These are phyloP conservation scores for Campopleginae sp. DNA, from an alignment of 2,888 invertebrate genomes.

Conservation along the genomic window DNA sequence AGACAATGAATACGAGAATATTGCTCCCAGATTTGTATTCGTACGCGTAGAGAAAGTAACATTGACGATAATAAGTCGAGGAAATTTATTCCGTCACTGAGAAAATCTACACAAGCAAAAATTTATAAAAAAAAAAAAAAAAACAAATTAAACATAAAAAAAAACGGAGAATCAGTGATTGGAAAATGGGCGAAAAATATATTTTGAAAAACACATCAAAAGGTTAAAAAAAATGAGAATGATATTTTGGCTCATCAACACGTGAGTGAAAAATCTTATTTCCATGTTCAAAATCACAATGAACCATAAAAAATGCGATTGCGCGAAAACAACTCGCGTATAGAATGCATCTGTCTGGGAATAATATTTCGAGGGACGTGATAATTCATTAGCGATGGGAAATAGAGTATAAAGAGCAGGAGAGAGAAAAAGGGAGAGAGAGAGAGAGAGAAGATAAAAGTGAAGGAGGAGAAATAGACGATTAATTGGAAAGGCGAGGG, in stretches of 20 bases:
- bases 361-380: conserved; percentile 8
- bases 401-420: background rate
- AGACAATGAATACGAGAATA: background rate
- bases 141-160: background rate
- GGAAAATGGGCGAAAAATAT: too few relatives aligned
- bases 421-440: conserved; percentile 12
- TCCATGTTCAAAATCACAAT: conserved; percentile 30
- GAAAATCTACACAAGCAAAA: background rate
- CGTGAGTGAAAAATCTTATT: conserved; percentile 27
- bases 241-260: background rate
- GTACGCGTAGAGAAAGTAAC: background rate
- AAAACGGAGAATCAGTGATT: too few relatives aligned
- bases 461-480: conserved; percentile 30
- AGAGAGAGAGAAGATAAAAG: background rate
- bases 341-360: background rate
- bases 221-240: background rate
- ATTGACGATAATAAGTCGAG: background rate
- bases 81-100: background rate
- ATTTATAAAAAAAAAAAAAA: background rate
- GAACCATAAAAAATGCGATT: background rate
- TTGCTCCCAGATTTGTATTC: background rate
- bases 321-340: background rate
- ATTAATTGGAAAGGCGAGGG: conserved; percentile 33
- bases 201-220: background rate
- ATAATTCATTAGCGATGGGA: conserved; percentile 38